Evolutionary conservation across 2,888 invertebrate genomes (phyloP).

Genomic region (Meghimatium bilineatum): DNA sequence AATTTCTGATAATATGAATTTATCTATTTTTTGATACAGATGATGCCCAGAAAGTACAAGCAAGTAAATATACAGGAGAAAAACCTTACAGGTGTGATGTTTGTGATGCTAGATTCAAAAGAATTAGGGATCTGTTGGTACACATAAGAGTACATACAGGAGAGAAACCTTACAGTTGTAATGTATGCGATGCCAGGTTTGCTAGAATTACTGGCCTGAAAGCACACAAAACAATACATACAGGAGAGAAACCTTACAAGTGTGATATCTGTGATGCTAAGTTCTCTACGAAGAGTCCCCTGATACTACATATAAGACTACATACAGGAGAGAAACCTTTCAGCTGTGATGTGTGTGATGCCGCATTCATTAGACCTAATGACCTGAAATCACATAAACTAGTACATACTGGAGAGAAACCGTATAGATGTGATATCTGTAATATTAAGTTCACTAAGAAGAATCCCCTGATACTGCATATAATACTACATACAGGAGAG

Average conservation of each 20-base stretch:
- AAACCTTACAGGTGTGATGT: conserved; percentile 15
- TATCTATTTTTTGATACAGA: too few species aligned
- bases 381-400: too few species aligned
- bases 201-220: background rate
- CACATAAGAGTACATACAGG: conserved; percentile 9
- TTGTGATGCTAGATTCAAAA: background rate
- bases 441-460: too few species aligned
- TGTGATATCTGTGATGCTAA: background rate
- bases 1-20: too few species aligned
- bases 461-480: too few species aligned
- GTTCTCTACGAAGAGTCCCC: background rate
- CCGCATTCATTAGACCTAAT: background rate
- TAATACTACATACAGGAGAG: too few species aligned
- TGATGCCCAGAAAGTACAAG: too few species aligned
- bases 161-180: conserved; percentile 18
- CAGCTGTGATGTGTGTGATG: conserved; percentile 14
- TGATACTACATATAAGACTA: background rate
- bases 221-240: background rate
- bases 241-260: conserved; percentile 2
- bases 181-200: conserved; percentile 5
- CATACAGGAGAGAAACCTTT: background rate
- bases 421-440: too few species aligned
- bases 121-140: background rate
- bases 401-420: too few species aligned
- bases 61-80: conserved; percentile 5